phyloP scores from a whole-genome alignment of 2,888 invertebrate species.

The Agrilus biguttatus region DNA sequence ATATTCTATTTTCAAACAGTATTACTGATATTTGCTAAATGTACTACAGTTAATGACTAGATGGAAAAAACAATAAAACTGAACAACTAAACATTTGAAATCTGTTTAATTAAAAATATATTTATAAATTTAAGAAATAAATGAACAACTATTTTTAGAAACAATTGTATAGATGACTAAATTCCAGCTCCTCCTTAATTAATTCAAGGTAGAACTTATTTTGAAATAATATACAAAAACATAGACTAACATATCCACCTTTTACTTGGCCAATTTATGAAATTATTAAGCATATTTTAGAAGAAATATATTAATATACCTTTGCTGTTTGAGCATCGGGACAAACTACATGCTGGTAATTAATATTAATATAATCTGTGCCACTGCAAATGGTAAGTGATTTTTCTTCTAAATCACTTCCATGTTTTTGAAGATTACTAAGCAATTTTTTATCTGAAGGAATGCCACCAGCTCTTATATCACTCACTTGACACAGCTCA shows the following conservation, averaged over 20 bases:
- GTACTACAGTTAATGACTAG: too few relatives aligned
- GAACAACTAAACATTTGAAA: too few relatives aligned
- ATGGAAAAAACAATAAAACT: too few relatives aligned
- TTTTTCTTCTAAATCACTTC: constrained; percentile 72
- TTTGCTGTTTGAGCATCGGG: constrained; percentile 86
- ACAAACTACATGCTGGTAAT: constrained; percentile 93
- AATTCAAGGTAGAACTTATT: too few relatives aligned
- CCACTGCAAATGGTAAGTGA: constrained; percentile 96
- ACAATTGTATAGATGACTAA: too few relatives aligned
- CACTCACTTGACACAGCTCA: constrained; percentile 96
- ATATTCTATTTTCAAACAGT: too few relatives aligned
- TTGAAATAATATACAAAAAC: background rate
- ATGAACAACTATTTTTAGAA: too few relatives aligned
- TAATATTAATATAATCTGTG: constrained; percentile 97
- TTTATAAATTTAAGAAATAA: too few relatives aligned
- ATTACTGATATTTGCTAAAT: too few relatives aligned
- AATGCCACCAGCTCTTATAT: constrained; percentile 82
- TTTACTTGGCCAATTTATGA: background rate
- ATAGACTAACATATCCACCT: background rate
- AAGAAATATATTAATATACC: constrained; percentile 42
- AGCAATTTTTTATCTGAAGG: constrained; percentile 81
- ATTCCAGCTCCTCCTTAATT: too few relatives aligned
- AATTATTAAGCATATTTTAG: constrained; percentile 4
- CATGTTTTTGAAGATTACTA: constrained; percentile 65
- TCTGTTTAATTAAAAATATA: too few relatives aligned